Evolutionary conservation across 2,888 invertebrate genomes (phyloP).

Genomic region (Pseudolycoriella hygida): DNA sequence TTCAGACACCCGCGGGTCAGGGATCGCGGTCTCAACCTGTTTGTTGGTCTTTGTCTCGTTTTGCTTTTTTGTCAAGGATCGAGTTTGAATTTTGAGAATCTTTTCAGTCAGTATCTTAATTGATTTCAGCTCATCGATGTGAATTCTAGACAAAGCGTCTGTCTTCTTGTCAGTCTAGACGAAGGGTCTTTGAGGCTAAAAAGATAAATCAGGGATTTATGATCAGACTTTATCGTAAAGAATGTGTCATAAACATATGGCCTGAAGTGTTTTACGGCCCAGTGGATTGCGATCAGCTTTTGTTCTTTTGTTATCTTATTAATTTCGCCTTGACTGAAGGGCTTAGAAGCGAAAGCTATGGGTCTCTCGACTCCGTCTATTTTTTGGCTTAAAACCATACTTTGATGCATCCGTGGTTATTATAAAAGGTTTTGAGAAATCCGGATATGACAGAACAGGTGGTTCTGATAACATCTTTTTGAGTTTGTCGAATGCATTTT

Average conservation of each 20-base stretch:
- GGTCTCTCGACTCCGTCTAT: not conserved
- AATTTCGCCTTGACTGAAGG: slow-evolving; percentile 3
- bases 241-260: not conserved
- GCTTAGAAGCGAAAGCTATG: not conserved
- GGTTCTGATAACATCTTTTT: not conserved
- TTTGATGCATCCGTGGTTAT: not conserved
- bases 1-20: no score
- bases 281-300: not conserved
- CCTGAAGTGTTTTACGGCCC: not conserved
- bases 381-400: not conserved
- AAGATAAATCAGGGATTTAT: not conserved
- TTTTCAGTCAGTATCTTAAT: no score
- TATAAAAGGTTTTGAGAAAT: not conserved
- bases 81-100: no score
- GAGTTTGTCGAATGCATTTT: not conserved
- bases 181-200: no score
- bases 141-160: no score
- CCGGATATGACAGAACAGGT: not conserved
- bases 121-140: no score
- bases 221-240: not conserved
- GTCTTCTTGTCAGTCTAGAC: not conserved
- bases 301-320: slow-evolving; percentile 1
- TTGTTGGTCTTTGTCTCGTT: no score
- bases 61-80: no score
- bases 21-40: no score